phyloP scores from a whole-genome alignment of 1,140 invertebrate genomes.

The Paraescarpia echinospica region DNA sequence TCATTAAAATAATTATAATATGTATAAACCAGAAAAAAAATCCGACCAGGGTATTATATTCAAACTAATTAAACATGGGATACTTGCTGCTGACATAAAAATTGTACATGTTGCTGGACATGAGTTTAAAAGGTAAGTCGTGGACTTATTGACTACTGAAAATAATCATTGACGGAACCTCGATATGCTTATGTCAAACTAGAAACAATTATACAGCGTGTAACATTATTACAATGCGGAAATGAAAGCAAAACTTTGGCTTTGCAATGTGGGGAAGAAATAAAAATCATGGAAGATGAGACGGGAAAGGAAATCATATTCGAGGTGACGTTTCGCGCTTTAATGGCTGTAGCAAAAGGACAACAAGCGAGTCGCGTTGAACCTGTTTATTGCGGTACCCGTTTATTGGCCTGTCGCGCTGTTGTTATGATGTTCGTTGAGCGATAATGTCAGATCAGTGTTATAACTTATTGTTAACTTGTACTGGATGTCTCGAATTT shows the following conservation, averaged over 20 bases:
- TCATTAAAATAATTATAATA: too few species aligned
- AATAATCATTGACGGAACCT: too few species aligned
- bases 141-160: too few species aligned
- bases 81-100: too few species aligned
- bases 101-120: too few species aligned
- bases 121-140: too few species aligned
- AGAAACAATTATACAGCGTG: neutral
- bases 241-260: neutral
- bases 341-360: neutral
- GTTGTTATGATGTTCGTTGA: neutral
- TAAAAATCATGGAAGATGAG: neutral
- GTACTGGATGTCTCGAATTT: too few species aligned
- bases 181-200: too few species aligned
- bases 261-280: neutral
- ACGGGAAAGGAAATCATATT: neutral
- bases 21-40: too few species aligned
- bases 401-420: neutral
- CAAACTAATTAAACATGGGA: too few species aligned
- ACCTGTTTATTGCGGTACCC: neutral
- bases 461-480: too few species aligned
- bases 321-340: neutral
- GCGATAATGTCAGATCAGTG: neutral
- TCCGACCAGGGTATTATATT: too few species aligned
- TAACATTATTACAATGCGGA: neutral
- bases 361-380: neutral